These are phyloP conservation scores for Bombus affinis DNA, from an alignment of 1,140 invertebrate genomes.

Conservation along the genomic window DNA sequence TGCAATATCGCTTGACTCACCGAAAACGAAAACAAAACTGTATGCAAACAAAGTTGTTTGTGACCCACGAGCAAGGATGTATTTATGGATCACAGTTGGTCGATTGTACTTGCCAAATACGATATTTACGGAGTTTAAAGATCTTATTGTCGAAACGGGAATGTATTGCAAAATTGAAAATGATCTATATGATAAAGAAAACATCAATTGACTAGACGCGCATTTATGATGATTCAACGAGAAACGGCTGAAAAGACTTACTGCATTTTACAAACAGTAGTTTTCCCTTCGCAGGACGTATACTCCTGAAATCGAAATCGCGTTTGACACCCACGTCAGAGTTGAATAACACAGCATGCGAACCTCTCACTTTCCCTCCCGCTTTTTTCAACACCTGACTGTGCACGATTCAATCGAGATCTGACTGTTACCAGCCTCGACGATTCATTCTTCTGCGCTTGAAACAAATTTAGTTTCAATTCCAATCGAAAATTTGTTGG, in stretches of 20 bases:
- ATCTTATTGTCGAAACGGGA: not conserved
- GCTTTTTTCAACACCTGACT: conserved; percentile 37
- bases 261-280: conserved; percentile 41
- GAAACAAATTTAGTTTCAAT: conserved; percentile 29
- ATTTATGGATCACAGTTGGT: not conserved
- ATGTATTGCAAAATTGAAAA: conserved; percentile 41
- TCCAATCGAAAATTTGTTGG: not conserved
- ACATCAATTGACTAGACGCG: not conserved
- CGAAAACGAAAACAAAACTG: conserved; percentile 8
- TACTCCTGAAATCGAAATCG: conserved; percentile 9
- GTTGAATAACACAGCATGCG: conserved; percentile 37
- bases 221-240: not conserved
- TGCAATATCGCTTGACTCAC: conserved; percentile 10
- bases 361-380: conserved; percentile 45
- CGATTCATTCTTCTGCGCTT: conserved; percentile 13
- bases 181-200: conserved; percentile 21
- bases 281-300: not conserved
- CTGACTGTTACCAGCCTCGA: conserved; percentile 1
- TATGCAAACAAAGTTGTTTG: not conserved
- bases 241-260: conserved; percentile 27
- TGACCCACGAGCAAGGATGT: not conserved
- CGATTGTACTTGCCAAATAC: not conserved
- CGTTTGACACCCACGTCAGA: not conserved
- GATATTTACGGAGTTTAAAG: not conserved
- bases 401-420: conserved; percentile 12